Base-by-base conservation (phyloP, 2,888 invertebrate species). In the Melanostoma mellinum region DNA sequence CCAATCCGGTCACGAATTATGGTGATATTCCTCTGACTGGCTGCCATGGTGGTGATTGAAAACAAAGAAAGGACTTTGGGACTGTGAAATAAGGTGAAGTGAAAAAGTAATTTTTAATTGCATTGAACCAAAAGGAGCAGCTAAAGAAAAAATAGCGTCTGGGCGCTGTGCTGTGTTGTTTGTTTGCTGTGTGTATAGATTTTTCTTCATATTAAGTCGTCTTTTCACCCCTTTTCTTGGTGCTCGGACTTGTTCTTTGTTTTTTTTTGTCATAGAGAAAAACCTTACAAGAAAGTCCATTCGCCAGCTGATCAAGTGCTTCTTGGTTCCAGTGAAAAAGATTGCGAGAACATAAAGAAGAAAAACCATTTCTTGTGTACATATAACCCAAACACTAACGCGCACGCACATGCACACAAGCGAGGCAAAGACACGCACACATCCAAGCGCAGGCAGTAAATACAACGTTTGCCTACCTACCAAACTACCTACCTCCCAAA, bases 31-130 rank as follows among this genome's bases (percentile, higher is more conserved):
- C 63, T 30, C 40, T 68, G 56, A 46, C 33, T 74, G 78, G 71
- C 71, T 71, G 74, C 74, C 73, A 79, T 79, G 79, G 74, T 84
- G 84, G 84, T 71, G 74, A 78, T 79, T 84, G 65, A 84, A 84
- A 79, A 79, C 67, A 84, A 84, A 84, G 75, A 56, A 74, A 79
- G 79, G 74, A 84, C 74, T 84, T 75, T 75, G 65, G 46, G 74
- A 69, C 68, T 74, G 65, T 74, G 32, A 69, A 69, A 33, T 58
- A 58, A 46, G 44, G 44, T 65, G 65, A 53, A 74, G 48, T 69
- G 65, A 60, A 76, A 30, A 58, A 68, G 48, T 44, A 65, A n/a
- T 56, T 60, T n/a, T 36, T 68, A 72, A 78, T 77, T 58, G 33
- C 63, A 55, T 72, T 44, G 36, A 42, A 68, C n/a, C 61, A 72